These are phyloP conservation scores for Philypnodon macrostomus DNA, from an alignment of 2,797 vertebrate genomes.

Conservation along the genomic window DNA sequence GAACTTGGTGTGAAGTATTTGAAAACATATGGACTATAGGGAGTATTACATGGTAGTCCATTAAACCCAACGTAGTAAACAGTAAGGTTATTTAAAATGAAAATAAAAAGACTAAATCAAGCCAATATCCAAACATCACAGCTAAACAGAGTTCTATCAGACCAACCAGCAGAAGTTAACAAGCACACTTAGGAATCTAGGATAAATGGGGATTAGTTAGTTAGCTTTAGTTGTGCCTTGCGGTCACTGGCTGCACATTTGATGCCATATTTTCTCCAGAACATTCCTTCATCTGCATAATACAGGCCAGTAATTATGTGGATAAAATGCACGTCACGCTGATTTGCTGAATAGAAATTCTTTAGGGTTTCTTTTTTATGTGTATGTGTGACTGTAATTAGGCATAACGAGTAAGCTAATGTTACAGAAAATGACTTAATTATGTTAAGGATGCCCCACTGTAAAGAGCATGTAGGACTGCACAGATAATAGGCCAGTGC, in stretches of 20 bases:
- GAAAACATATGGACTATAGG: no score
- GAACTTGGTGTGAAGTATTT: no score
- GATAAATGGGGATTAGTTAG: conserved; percentile 34
- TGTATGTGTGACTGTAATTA: conserved; percentile 5
- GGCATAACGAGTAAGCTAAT: conserved; percentile 16
- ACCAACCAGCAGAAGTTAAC: no score
- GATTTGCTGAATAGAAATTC: conserved; percentile 24
- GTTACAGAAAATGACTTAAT: background rate
- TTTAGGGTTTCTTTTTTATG: conserved; percentile 10
- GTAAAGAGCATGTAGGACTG: background rate
- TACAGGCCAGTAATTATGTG: conserved; percentile 49
- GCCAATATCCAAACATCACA: no score
- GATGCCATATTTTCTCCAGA: conserved; percentile 25
- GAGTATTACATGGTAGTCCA: no score
- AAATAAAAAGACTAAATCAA: no score
- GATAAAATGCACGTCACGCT: conserved; percentile 41
- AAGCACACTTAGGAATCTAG: no score
- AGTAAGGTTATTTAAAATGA: no score
- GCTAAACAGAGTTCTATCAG: no score
- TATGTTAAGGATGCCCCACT: conserved; percentile 7
- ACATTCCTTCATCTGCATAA: conserved; percentile 32
- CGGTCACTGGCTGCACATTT: conserved; percentile 32
- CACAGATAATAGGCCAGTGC: conserved; percentile 3
- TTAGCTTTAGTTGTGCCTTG: conserved; percentile 28
- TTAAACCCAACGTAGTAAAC: no score